Conservation (phyloP, 2,113 vertebrate genomes). For the Scartelaos histophorus region DNA sequence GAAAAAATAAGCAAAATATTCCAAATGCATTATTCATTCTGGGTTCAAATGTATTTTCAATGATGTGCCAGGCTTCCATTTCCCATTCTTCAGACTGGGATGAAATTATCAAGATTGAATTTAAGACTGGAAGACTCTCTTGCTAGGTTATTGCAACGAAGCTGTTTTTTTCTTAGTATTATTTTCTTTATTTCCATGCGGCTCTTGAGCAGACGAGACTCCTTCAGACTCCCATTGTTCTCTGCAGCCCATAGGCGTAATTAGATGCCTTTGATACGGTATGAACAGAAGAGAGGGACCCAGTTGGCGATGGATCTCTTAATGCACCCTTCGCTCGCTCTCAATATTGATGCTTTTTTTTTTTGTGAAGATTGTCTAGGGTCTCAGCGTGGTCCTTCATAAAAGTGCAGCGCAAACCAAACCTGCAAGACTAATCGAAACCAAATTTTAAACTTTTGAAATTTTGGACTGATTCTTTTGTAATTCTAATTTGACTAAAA, state of each 20-base stretch:
- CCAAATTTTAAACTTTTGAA: too few relatives aligned
- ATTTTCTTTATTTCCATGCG: neutral
- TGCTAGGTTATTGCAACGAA: slow-evolving; percentile 14
- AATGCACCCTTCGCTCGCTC: slow-evolving; percentile 64
- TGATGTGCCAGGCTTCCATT: slow-evolving; percentile 4
- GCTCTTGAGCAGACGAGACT: slow-evolving; percentile 49
- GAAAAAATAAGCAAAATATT: slow-evolving; percentile 14
- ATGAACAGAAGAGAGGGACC: slow-evolving; percentile 61
- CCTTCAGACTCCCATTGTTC: slow-evolving; percentile 55
- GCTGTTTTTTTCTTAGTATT: slow-evolving; percentile 2
- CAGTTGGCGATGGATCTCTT: slow-evolving; percentile 58
- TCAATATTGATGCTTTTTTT: slow-evolving; percentile 54
- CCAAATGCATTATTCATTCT: slow-evolving; percentile 9
- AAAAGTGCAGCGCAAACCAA: slow-evolving; percentile 39
- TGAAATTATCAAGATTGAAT: slow-evolving; percentile 36
- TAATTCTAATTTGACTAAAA: too few relatives aligned
- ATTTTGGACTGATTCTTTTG: too few relatives aligned
- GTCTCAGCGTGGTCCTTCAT: slow-evolving; percentile 36
- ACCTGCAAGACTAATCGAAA: too few relatives aligned
- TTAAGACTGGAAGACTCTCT: slow-evolving; percentile 28
- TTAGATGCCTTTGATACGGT: slow-evolving; percentile 68
- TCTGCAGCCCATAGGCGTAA: slow-evolving; percentile 46
- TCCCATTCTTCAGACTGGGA: slow-evolving; percentile 6
- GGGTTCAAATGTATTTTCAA: slow-evolving; percentile 5
- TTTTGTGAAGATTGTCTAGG: slow-evolving; percentile 7